phyloP scores from a whole-genome alignment of 2,888 invertebrate genomes.

The Parnassius smintheus region DNA sequence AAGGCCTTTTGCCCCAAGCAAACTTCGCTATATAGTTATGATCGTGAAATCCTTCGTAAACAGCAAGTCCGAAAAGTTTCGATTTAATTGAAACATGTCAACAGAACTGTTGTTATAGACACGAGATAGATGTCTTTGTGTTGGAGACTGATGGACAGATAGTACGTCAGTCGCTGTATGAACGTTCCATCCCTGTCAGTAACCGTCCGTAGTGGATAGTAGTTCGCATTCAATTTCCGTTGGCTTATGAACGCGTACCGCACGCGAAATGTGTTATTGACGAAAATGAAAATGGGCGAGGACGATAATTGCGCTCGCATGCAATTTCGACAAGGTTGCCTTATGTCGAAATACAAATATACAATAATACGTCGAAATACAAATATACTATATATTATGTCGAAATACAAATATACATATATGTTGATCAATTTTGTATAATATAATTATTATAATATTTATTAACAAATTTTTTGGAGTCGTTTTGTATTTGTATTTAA shows the following conservation, averaged over 20 bases:
- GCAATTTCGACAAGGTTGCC: conserved; percentile 14
- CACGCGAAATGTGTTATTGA: conserved; percentile 48
- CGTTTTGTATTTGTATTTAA: too few relatives aligned
- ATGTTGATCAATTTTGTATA: too few relatives aligned
- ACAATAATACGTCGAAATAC: too few relatives aligned
- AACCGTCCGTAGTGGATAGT: conserved; percentile 48
- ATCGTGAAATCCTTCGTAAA: not conserved
- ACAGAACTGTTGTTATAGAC: conserved; percentile 34
- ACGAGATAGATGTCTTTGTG: conserved; percentile 60
- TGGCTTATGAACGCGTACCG: conserved; percentile 43
- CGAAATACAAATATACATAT: too few relatives aligned
- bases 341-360: too few relatives aligned
- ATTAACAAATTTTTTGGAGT: too few relatives aligned
- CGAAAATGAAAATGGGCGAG: conserved; percentile 43
- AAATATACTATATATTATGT: too few relatives aligned
- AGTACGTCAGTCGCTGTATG: conserved; percentile 34
- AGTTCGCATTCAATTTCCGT: conserved; percentile 69
- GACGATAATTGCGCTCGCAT: conserved; percentile 24
- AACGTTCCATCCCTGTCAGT: conserved; percentile 35
- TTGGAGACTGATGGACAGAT: conserved; percentile 38
- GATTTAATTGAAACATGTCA: conserved; percentile 42
- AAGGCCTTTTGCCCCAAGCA: not conserved
- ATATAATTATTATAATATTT: too few relatives aligned
- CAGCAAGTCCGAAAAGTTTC: conserved; percentile 14
- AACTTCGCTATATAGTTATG: not conserved